phyloP scores from a whole-genome alignment of 2,797 vertebrate genomes.

The Hephaestus fuliginosus region DNA sequence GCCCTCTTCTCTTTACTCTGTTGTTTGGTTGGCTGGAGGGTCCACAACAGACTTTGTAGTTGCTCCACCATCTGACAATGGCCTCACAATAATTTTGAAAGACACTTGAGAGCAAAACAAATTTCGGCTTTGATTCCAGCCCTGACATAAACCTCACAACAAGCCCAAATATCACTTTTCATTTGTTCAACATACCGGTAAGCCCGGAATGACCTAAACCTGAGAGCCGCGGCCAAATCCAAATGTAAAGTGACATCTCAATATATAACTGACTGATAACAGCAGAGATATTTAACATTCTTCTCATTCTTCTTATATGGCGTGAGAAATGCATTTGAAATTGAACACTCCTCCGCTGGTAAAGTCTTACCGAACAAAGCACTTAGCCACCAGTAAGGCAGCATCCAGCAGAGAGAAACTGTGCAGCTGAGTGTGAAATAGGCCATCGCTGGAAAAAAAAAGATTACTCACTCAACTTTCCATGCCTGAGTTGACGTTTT shows the following conservation, averaged over 20 bases:
- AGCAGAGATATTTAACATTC: conserved; percentile 52
- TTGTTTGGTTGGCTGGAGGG: conserved; percentile 67
- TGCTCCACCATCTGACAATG: conserved; percentile 59
- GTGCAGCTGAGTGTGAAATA: conserved; percentile 63
- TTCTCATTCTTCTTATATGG: conserved; percentile 53
- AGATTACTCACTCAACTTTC: conserved; percentile 45
- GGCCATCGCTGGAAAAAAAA: neutral
- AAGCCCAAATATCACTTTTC: conserved; percentile 36
- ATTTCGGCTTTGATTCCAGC: conserved; percentile 71
- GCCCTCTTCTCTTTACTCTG: conserved; percentile 53
- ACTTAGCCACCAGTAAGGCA: conserved; percentile 23
- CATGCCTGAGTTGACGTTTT: conserved; percentile 54
- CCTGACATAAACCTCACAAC: conserved; percentile 41
- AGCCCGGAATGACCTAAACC: conserved; percentile 46
- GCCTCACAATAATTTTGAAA: conserved; percentile 63
- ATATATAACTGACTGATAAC: conserved; percentile 30
- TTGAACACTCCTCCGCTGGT: conserved; percentile 10
- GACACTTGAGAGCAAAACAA: conserved; percentile 72
- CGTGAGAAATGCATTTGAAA: conserved; percentile 44
- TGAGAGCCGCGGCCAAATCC: conserved; percentile 35
- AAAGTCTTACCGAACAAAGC: conserved; percentile 18
- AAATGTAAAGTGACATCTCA: conserved; percentile 47
- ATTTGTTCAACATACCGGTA: conserved; percentile 38
- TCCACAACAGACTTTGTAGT: conserved; percentile 62
- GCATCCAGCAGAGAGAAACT: conserved; percentile 19